Evolutionary conservation across 2,888 invertebrate species (phyloP).

Genomic region (Amblyjoppa fuscipennis): DNA sequence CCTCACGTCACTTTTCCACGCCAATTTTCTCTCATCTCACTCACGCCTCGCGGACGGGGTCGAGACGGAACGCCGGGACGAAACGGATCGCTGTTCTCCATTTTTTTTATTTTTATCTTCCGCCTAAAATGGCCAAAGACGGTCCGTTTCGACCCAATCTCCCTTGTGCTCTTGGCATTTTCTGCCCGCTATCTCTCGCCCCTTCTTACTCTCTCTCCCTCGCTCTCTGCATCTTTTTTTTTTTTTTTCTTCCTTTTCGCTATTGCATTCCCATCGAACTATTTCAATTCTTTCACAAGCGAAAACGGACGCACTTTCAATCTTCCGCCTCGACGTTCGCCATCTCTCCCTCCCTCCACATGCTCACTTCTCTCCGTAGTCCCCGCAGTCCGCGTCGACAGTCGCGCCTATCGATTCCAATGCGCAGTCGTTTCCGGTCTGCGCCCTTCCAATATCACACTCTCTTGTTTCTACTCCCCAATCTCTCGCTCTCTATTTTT

Average conservation of each 20-base stretch:
- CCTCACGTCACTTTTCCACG: constrained; percentile 53
- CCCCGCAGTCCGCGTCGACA: constrained; percentile 26
- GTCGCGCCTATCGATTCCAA: constrained; percentile 73
- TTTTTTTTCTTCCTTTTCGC: constrained; percentile 29
- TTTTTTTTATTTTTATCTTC: background rate
- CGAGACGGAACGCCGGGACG: background rate
- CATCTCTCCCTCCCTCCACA: background rate
- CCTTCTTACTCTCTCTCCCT: background rate
- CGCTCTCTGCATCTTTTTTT: constrained; percentile 42
- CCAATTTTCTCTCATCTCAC: constrained; percentile 39
- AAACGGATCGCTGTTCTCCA: background rate
- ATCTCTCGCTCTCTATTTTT: constrained; percentile 33
- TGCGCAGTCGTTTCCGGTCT: constrained; percentile 63
- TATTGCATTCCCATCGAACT: constrained; percentile 29
- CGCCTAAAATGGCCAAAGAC: background rate
- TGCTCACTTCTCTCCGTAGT: constrained; percentile 15
- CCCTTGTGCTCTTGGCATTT: background rate
- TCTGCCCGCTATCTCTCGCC: background rate
- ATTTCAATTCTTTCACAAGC: constrained; percentile 72
- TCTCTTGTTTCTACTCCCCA: constrained; percentile 26
- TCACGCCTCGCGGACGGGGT: background rate
- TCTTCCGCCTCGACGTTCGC: constrained; percentile 55
- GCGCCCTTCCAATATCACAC: constrained; percentile 69
- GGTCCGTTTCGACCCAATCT: background rate
- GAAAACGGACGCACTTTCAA: constrained; percentile 72